Evolutionary conservation across 2,113 vertebrate species (phyloP).

Genomic region (Leptobrachium leishanense): DNA sequence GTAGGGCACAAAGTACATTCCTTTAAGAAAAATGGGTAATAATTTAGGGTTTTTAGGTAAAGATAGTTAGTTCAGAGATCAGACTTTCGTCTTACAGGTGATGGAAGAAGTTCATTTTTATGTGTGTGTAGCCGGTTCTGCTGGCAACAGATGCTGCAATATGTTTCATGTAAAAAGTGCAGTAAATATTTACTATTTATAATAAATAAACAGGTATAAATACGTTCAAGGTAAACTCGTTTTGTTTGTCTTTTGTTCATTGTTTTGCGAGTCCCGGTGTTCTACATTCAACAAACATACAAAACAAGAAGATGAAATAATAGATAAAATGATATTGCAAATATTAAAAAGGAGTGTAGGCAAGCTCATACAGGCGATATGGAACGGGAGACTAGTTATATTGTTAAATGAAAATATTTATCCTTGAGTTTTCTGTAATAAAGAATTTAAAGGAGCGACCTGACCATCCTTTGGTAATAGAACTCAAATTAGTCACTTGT

Average conservation of each 20-base stretch:
- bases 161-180: constrained; percentile 85
- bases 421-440: too few species aligned
- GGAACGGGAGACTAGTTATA: too few species aligned
- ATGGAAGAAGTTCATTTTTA: constrained; percentile 65
- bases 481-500: too few species aligned
- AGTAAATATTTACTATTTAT: constrained; percentile 98
- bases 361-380: too few species aligned
- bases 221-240: constrained; percentile 59
- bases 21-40: constrained; percentile 68
- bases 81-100: constrained; percentile 70
- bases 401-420: too few species aligned
- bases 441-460: too few species aligned
- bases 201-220: constrained; percentile 86
- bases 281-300: too few species aligned
- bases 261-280: too few species aligned
- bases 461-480: too few species aligned
- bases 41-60: constrained; percentile 66
- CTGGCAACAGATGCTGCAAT: constrained; percentile 76
- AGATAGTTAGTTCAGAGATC: constrained; percentile 67
- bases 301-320: too few species aligned
- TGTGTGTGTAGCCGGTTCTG: constrained; percentile 71
- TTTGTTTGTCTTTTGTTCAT: constrained; percentile 36
- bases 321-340: too few species aligned
- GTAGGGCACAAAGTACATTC: constrained; percentile 76
- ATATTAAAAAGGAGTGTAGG: too few species aligned